Conservation (phyloP, 2,113 vertebrate genomes). For the Psephotus haematonotus region DNA sequence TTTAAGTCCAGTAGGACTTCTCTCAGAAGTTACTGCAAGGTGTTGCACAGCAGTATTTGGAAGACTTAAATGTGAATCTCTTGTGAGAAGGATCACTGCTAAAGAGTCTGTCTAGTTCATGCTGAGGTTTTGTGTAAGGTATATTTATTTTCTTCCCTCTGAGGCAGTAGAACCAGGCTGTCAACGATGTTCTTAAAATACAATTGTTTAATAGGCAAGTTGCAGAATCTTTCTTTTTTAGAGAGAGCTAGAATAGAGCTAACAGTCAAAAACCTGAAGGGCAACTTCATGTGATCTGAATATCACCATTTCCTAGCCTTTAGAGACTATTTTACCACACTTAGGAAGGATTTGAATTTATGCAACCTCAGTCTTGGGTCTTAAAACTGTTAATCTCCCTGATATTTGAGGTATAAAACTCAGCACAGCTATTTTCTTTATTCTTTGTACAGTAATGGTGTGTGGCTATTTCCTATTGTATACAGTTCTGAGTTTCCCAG, state of each 20-base stretch:
- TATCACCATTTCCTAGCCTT: neutral
- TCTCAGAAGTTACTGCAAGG: neutral
- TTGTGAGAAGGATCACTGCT: neutral
- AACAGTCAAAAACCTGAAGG: neutral
- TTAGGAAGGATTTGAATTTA: neutral
- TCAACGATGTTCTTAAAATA: neutral
- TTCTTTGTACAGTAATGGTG: neutral
- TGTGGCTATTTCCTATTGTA: neutral
- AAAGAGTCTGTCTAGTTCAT: neutral
- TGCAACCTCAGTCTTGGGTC: neutral
- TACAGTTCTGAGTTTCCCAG: neutral
- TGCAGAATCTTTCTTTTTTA: neutral
- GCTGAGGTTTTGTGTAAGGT: neutral
- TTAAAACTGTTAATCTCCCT: neutral
- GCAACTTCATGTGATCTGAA: neutral
- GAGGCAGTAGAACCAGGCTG: neutral
- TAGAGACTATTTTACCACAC: neutral
- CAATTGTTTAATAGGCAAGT: neutral
- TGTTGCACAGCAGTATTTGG: neutral
- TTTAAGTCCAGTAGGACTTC: neutral
- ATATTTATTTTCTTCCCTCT: neutral
- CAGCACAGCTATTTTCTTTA: neutral
- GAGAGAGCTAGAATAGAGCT: neutral
- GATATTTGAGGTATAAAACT: neutral
- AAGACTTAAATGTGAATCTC: neutral